A percentile compares a stretch with the other conserved stretches of the same genome.
phyloP scores from a whole-genome alignment of 2,888 invertebrate species.

The Patella ulyssiponensis region DNA sequence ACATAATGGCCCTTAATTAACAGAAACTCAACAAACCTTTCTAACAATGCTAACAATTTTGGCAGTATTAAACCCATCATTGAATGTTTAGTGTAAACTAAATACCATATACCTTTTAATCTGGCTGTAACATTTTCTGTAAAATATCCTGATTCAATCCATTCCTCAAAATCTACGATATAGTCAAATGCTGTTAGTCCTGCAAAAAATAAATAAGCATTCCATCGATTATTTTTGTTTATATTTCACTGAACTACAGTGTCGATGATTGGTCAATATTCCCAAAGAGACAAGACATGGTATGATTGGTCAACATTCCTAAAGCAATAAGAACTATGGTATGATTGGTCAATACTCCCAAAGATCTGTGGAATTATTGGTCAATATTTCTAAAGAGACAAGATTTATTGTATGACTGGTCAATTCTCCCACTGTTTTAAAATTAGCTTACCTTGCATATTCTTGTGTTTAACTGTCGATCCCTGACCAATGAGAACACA shows the following conservation, averaged over 20 bases:
- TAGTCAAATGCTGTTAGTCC: conserved; percentile 69
- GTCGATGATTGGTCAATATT: no score
- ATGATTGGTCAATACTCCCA: not conserved
- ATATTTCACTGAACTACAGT: no score
- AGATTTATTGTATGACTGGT: no score
- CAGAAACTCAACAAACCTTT: no score
- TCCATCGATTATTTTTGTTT: no score
- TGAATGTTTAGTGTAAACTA: not conserved
- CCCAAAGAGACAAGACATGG: no score
- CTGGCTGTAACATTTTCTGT: conserved; percentile 66
- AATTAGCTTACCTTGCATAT: conserved; percentile 55
- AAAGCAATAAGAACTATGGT: no score
- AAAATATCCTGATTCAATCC: conserved; percentile 71
- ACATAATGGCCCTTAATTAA: no score
- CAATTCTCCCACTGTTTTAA: not conserved
- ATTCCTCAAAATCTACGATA: conserved; percentile 70
- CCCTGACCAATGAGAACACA: conserved; percentile 63
- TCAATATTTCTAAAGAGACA: not conserved
- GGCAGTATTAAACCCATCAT: not conserved
- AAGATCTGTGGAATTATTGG: no score
- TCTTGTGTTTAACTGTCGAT: conserved; percentile 63
- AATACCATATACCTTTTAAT: conserved; percentile 61
- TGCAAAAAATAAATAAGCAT: conserved; percentile 27
- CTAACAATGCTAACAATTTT: no score
- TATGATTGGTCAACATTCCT: no score